These are phyloP conservation scores for Larimichthys polyactis DNA, from an alignment of 2,113 vertebrate genomes.

Conservation along the genomic window DNA sequence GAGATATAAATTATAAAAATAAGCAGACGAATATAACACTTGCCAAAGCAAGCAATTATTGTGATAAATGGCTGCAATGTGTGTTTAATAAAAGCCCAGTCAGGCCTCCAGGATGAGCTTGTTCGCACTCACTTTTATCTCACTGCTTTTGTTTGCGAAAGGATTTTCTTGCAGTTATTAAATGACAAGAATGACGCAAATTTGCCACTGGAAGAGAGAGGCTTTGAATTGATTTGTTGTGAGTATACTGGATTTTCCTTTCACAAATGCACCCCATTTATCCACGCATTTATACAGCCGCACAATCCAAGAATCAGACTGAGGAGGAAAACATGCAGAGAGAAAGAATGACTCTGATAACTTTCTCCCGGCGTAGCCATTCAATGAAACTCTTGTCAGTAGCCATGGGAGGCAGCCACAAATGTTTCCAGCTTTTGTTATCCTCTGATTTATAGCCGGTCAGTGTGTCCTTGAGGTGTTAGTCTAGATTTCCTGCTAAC, in stretches of 20 bases:
- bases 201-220: conserved; percentile 23
- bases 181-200: conserved; percentile 39
- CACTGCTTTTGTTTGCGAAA: conserved; percentile 21
- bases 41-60: conserved; percentile 38
- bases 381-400: conserved; percentile 47
- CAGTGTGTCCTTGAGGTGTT: conserved; percentile 68
- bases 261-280: conserved; percentile 15
- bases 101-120: conserved; percentile 27
- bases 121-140: conserved; percentile 48
- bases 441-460: conserved; percentile 71
- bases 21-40: conserved; percentile 19
- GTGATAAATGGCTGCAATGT: conserved; percentile 47
- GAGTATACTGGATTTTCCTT: conserved; percentile 31
- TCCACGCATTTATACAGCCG: conserved; percentile 13
- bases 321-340: background rate
- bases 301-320: conserved; percentile 10
- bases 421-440: conserved; percentile 81
- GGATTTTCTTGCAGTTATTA: conserved; percentile 12
- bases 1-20: conserved; percentile 39
- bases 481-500: conserved; percentile 60
- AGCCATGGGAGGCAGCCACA: conserved; percentile 69
- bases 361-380: conserved; percentile 58
- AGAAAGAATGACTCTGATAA: conserved; percentile 47
- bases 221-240: conserved; percentile 48
- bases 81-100: conserved; percentile 39